Evolutionary conservation across 2,797 vertebrate species (phyloP).

Genomic region (Centropyge bicolor): DNA sequence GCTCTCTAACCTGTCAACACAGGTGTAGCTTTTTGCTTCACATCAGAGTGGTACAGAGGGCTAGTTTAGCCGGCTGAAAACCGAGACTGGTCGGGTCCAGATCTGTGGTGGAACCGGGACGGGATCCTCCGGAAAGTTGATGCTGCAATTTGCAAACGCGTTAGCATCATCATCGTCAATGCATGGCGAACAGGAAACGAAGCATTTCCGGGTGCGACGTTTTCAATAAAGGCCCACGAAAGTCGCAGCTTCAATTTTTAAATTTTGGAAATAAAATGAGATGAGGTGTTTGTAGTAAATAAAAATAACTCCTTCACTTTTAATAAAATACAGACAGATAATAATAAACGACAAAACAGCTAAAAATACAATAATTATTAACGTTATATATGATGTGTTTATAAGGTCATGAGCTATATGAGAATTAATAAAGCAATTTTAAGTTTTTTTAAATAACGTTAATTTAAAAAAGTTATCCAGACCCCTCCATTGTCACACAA

Average conservation of each 20-base stretch:
- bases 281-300: not conserved
- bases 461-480: not conserved
- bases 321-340: not conserved
- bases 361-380: not conserved
- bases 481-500: no score
- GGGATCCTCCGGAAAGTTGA: slow-evolving; percentile 56
- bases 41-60: not conserved
- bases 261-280: not conserved
- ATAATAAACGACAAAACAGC: not conserved
- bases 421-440: not conserved
- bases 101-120: slow-evolving; percentile 21
- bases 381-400: not conserved
- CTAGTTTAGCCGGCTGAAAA: not conserved
- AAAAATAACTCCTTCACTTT: not conserved
- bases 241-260: no score
- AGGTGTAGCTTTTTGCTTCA: not conserved
- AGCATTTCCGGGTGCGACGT: slow-evolving; percentile 26
- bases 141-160: slow-evolving; percentile 54
- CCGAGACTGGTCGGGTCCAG: slow-evolving; percentile 25
- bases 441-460: not conserved
- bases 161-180: slow-evolving; percentile 35
- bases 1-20: not conserved
- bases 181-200: not conserved
- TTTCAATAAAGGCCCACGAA: not conserved
- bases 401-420: not conserved